Percentiles rank a stretch among this genome's conserved stretches.
phyloP scores from a whole-genome alignment of 2,113 vertebrate species.

The Aix galericulata region DNA sequence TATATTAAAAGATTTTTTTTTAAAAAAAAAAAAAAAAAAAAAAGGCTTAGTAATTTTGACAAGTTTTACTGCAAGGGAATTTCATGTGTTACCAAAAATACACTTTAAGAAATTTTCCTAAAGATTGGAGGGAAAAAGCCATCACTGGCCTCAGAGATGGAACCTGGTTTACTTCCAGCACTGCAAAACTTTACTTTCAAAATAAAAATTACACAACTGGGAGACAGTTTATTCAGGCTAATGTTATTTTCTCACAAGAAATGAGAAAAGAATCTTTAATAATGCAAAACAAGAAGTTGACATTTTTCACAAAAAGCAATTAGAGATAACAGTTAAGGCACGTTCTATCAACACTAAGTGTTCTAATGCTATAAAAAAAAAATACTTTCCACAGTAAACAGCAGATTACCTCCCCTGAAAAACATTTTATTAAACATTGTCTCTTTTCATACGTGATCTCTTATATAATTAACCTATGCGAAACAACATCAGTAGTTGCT shows the following conservation, averaged over 20 bases:
- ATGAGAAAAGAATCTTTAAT: neutral
- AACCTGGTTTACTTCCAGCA: neutral
- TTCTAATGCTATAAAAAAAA: neutral
- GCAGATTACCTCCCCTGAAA: neutral
- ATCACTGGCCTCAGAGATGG: neutral
- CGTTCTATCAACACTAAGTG: neutral
- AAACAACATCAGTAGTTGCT: neutral
- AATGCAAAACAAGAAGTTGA: neutral
- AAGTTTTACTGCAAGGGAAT: neutral
- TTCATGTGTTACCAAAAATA: neutral
- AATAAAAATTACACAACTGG: neutral
- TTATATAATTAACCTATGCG: neutral
- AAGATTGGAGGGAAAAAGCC: neutral
- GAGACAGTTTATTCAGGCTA: neutral
- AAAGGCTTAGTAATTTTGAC: neutral
- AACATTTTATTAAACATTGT: neutral
- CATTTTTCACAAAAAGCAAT: neutral
- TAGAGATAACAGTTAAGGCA: neutral
- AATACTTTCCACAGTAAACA: neutral
- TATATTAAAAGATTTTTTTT: neutral
- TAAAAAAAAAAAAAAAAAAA: too few species aligned
- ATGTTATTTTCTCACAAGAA: neutral
- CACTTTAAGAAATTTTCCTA: neutral
- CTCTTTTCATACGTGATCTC: neutral
- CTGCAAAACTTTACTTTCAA: neutral